Evolutionary conservation across 2,113 vertebrate species (phyloP).

Genomic region (Oostethus manadensis): DNA sequence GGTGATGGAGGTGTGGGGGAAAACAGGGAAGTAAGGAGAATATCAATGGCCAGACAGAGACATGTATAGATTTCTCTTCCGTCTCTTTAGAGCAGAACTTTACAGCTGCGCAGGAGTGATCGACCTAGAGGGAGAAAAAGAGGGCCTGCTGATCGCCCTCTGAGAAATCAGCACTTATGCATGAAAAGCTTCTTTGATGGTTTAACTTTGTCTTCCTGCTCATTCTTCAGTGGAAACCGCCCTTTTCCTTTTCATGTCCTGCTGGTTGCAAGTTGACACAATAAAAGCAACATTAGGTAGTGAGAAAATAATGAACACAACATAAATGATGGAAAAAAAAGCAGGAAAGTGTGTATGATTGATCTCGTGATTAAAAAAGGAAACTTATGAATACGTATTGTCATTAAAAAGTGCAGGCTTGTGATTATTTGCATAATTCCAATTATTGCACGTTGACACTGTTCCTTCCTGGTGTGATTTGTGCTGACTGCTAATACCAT

Average conservation of each 20-base stretch:
- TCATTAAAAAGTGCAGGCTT: constrained; percentile 57
- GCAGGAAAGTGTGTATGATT: constrained; percentile 28
- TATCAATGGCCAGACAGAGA: constrained; percentile 71
- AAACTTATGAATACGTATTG: constrained; percentile 59
- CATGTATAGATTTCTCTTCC: constrained; percentile 72
- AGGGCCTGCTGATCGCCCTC: constrained; percentile 64
- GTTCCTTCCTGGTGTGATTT: constrained; percentile 67
- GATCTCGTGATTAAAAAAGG: constrained; percentile 55
- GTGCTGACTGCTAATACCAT: constrained; percentile 68
- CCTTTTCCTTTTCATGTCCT: constrained; percentile 37
- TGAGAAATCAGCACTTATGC: constrained; percentile 71
- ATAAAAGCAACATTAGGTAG: constrained; percentile 49
- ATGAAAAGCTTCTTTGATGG: constrained; percentile 67
- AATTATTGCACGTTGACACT: constrained; percentile 68
- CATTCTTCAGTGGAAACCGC: constrained; percentile 58
- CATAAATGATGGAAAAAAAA: constrained; percentile 42
- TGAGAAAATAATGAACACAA: constrained; percentile 55
- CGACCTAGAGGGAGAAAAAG: constrained; percentile 61
- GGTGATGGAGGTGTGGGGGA: constrained; percentile 58
- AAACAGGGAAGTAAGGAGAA: constrained; percentile 66
- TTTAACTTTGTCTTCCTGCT: constrained; percentile 64
- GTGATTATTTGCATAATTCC: constrained; percentile 69
- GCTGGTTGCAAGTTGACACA: constrained; percentile 50
- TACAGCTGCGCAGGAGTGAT: constrained; percentile 61
- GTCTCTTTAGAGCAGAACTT: constrained; percentile 68